These are phyloP conservation scores for Anoplophora glabripennis DNA, from an alignment of 1,140 invertebrate genomes.

Conservation along the genomic window DNA sequence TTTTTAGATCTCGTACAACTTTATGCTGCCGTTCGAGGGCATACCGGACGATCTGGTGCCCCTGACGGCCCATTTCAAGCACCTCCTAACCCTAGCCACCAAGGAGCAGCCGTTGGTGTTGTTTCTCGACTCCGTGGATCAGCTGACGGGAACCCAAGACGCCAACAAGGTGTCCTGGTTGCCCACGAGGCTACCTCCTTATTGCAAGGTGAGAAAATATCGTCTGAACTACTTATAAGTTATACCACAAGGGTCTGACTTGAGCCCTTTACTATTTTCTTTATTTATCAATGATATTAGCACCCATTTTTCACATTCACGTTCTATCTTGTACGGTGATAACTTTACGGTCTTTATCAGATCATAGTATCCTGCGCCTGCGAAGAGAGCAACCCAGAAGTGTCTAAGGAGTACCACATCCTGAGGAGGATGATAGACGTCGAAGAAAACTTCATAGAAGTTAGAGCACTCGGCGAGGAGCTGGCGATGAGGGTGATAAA, in stretches of 20 bases:
- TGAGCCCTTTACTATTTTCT: too few relatives aligned
- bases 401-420: slow-evolving; percentile 83
- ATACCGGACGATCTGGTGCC: slow-evolving; percentile 96
- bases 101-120: slow-evolving; percentile 79
- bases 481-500: slow-evolving; percentile 91
- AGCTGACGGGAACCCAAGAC: slow-evolving; percentile 90
- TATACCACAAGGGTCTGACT: neutral
- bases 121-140: slow-evolving; percentile 91
- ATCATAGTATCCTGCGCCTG: slow-evolving; percentile 87
- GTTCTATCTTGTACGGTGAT: too few relatives aligned
- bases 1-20: slow-evolving; percentile 89
- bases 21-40: slow-evolving; percentile 86
- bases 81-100: slow-evolving; percentile 79
- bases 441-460: slow-evolving; percentile 90
- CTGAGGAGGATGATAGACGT: slow-evolving; percentile 86
- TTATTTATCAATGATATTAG: too few relatives aligned
- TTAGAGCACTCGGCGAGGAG: slow-evolving; percentile 86
- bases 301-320: too few relatives aligned
- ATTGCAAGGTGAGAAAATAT: slow-evolving; percentile 76
- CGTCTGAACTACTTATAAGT: too few relatives aligned
- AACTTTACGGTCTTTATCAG: slow-evolving; percentile 49
- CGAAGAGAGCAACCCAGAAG: slow-evolving; percentile 80
- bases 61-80: slow-evolving; percentile 93
- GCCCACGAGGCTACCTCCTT: slow-evolving; percentile 80
- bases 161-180: slow-evolving; percentile 95